phyloP scores from a whole-genome alignment of 2,797 vertebrate species.

The Notolabrus celidotus region DNA sequence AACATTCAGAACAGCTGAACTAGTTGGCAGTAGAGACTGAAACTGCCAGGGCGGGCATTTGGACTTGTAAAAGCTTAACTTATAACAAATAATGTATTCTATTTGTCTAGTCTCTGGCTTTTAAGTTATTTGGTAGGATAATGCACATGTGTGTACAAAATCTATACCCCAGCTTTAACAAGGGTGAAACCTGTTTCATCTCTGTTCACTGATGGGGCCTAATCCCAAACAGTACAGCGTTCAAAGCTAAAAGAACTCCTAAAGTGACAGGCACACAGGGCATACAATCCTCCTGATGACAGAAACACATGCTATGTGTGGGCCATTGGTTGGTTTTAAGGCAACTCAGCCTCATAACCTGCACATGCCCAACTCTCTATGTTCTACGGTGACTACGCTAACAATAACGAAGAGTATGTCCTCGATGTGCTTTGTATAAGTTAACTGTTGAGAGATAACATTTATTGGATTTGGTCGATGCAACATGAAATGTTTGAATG shows the following conservation, averaged over 20 bases:
- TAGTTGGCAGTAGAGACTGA: slow-evolving; percentile 17
- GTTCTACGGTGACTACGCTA: too few relatives aligned
- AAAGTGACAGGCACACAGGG: slow-evolving; percentile 58
- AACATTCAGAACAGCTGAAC: slow-evolving; percentile 39
- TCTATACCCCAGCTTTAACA: slow-evolving; percentile 55
- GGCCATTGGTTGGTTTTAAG: slow-evolving; percentile 48
- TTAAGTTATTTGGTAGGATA: slow-evolving; percentile 60
- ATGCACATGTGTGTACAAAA: slow-evolving; percentile 46
- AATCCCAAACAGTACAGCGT: slow-evolving; percentile 44
- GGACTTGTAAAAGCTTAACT: slow-evolving; percentile 3
- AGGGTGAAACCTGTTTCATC: slow-evolving; percentile 66
- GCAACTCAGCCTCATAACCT: slow-evolving; percentile 65
- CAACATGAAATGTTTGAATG: too few relatives aligned
- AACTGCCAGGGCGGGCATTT: slow-evolving; percentile 16
- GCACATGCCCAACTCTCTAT: slow-evolving; percentile 26
- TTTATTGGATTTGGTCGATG: too few relatives aligned
- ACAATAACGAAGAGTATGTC: too few relatives aligned
- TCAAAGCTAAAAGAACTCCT: slow-evolving; percentile 70
- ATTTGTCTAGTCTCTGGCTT: slow-evolving; percentile 27
- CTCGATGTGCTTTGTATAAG: too few relatives aligned
- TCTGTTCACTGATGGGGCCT: slow-evolving; percentile 39
- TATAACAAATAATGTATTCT: slow-evolving; percentile 20
- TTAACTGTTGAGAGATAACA: too few relatives aligned
- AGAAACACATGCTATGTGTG: slow-evolving; percentile 81
- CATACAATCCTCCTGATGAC: slow-evolving; percentile 79